A percentile compares a stretch with the other conserved stretches of the same genome.
Evolutionary conservation across 2,888 invertebrate genomes (phyloP).

Genomic region (Melanchra persicariae): DNA sequence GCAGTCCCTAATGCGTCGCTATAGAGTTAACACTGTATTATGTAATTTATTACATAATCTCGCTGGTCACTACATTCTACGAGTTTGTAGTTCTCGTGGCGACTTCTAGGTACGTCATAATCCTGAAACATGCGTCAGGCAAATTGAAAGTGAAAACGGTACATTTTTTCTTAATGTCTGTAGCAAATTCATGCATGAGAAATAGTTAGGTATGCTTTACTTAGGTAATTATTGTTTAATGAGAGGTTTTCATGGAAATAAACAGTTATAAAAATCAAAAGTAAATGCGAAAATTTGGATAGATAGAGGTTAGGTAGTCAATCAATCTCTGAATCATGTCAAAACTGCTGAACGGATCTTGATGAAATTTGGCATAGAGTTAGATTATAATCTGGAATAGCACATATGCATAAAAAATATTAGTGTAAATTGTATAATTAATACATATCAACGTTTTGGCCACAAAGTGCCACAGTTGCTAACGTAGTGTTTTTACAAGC

Average conservation of each 20-base stretch:
- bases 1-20: too few species aligned
- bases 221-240: neutral
- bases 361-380: too few species aligned
- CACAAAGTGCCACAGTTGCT: neutral
- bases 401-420: too few species aligned
- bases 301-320: too few species aligned
- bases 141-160: conserved; percentile 1
- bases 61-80: conserved; percentile 3
- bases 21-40: too few species aligned
- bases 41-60: conserved; percentile 21
- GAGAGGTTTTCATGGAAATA: neutral
- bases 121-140: conserved; percentile 28
- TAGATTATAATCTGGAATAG: too few species aligned
- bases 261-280: neutral
- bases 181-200: conserved; percentile 5
- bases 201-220: neutral
- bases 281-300: too few species aligned
- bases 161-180: conserved; percentile 13
- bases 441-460: too few species aligned
- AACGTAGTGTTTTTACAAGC: conserved; percentile 1
- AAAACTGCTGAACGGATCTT: too few species aligned
- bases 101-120: conserved; percentile 32
- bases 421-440: too few species aligned
- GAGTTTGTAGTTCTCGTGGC: neutral
- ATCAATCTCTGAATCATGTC: too few species aligned